These are phyloP conservation scores for Sakesphorus luctuosus DNA, from an alignment of 2,113 vertebrate genomes.

Conservation along the genomic window DNA sequence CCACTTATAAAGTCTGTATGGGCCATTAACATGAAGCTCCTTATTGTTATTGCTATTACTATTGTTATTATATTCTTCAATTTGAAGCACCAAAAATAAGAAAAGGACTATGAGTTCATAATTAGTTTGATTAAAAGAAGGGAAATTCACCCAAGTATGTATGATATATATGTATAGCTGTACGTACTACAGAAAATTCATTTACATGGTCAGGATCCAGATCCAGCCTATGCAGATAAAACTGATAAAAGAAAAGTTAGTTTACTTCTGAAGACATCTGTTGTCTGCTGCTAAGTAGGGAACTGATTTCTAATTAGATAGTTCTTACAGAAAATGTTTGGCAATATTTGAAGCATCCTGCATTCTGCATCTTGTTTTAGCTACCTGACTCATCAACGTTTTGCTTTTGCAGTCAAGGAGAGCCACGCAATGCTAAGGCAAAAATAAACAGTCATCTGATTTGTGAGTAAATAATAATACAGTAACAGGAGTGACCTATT, in stretches of 20 bases:
- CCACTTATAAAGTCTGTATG: background rate
- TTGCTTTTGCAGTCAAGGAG: background rate
- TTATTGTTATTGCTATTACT: background rate
- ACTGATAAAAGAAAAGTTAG: background rate
- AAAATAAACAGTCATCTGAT: constrained; percentile 25
- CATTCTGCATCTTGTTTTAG: constrained; percentile 6
- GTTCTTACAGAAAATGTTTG: background rate
- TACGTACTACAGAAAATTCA: background rate
- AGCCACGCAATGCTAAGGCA: background rate
- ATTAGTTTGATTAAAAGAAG: background rate
- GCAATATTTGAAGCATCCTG: constrained; percentile 3
- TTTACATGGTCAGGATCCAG: background rate
- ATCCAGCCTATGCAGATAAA: background rate
- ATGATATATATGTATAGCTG: background rate
- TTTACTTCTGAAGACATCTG: constrained; percentile 2
- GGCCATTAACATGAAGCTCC: background rate
- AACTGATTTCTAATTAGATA: background rate
- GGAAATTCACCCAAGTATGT: background rate
- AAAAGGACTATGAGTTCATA: background rate
- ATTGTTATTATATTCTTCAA: background rate
- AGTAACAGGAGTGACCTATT: background rate
- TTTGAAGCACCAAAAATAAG: background rate
- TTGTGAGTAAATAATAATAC: background rate
- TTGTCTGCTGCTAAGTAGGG: background rate
- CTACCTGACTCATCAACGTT: constrained; percentile 44